These are phyloP conservation scores for Oscheius onirici DNA, from an alignment of 2,888 invertebrate species.

Conservation along the genomic window DNA sequence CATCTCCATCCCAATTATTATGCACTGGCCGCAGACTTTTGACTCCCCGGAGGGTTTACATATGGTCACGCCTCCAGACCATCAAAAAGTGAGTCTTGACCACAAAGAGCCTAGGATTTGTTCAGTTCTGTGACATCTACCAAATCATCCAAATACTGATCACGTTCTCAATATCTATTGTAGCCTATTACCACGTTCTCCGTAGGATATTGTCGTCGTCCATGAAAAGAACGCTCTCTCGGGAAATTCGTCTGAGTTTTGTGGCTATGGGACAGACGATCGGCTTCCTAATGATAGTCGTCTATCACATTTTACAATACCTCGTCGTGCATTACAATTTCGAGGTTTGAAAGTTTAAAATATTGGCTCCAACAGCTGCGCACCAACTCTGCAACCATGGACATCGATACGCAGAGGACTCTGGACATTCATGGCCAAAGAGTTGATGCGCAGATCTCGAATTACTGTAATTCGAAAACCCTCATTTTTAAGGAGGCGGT, in stretches of 20 bases:
- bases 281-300: conserved; percentile 14
- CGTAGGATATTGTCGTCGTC: background rate
- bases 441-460: too few relatives aligned
- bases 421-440: too few relatives aligned
- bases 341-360: background rate
- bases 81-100: background rate
- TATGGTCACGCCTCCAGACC: conserved; percentile 2
- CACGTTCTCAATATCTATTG: conserved; percentile 8
- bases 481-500: background rate
- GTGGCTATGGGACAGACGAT: conserved; percentile 7
- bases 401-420: too few relatives aligned
- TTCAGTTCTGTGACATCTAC: conserved; percentile 4
- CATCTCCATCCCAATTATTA: conserved; percentile 9
- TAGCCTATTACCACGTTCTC: conserved; percentile 5
- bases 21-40: conserved; percentile 6
- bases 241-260: conserved; percentile 10
- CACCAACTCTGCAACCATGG: background rate
- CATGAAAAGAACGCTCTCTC: background rate
- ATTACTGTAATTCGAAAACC: too few relatives aligned
- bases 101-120: too few relatives aligned
- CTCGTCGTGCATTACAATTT: conserved; percentile 1
- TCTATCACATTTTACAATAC: conserved; percentile 6
- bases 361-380: too few relatives aligned
- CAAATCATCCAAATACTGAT: conserved; percentile 10
- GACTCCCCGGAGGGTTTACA: background rate